These are phyloP conservation scores for Montipora capricornis DNA, from an alignment of 64 coral and sea anemone genomes.

Conservation along the genomic window DNA sequence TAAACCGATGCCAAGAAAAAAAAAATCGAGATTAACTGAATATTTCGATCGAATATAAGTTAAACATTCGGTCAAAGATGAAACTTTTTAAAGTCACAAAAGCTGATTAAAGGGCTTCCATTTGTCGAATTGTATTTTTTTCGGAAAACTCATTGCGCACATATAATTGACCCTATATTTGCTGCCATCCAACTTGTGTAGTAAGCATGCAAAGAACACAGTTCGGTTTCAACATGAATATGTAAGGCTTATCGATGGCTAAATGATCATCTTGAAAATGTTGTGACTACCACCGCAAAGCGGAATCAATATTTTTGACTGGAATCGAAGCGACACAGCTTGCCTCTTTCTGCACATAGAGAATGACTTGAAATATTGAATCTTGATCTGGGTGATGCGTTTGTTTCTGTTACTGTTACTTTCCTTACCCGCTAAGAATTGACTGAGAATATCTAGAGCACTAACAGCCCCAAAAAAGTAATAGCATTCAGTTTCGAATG, in stretches of 20 bases:
- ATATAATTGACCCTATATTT: too few relatives aligned
- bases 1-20: background rate
- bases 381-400: background rate
- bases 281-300: background rate
- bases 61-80: too few relatives aligned
- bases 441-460: background rate
- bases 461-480: background rate
- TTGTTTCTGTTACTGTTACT: too few relatives aligned
- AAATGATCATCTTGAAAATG: background rate
- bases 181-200: too few relatives aligned
- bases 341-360: background rate
- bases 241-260: background rate
- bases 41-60: background rate
- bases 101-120: too few relatives aligned
- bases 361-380: background rate
- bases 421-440: too few relatives aligned
- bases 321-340: background rate
- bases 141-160: too few relatives aligned
- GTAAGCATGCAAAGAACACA: background rate
- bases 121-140: background rate
- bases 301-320: background rate
- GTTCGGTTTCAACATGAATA: background rate
- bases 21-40: background rate
- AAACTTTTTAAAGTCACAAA: too few relatives aligned
- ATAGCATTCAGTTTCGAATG: background rate